phyloP scores from a whole-genome alignment of 2,797 vertebrate species.

The Momotus momota region DNA sequence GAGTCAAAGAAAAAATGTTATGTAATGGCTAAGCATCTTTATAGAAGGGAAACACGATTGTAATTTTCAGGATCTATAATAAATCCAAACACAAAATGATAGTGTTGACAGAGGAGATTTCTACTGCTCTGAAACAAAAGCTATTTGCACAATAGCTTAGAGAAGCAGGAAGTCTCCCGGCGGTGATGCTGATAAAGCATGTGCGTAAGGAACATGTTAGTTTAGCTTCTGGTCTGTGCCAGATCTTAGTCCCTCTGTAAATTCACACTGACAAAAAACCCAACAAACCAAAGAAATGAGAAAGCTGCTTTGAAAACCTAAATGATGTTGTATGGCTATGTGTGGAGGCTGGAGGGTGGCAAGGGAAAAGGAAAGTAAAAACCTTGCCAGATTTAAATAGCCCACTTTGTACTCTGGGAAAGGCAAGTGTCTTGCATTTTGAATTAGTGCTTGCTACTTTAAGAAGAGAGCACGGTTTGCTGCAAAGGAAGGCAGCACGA shows the following conservation, averaged over 20 bases:
- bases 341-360: not conserved
- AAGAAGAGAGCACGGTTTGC: not conserved
- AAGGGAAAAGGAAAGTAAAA: not conserved
- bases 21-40: not conserved
- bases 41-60: not conserved
- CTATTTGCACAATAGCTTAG: constrained; percentile 5
- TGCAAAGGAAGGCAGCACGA: not conserved
- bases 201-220: not conserved
- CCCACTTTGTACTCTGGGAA: not conserved
- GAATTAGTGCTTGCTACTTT: not conserved
- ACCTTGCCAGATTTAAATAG: not conserved
- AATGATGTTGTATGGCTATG: not conserved
- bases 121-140: not conserved
- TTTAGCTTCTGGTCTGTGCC: not conserved
- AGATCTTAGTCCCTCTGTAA: not conserved
- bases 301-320: not conserved
- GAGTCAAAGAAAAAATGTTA: not conserved
- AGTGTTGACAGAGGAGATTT: constrained; percentile 36
- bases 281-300: not conserved
- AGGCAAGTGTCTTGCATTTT: not conserved
- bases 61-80: not conserved
- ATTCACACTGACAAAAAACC: not conserved
- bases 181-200: not conserved
- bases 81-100: not conserved
- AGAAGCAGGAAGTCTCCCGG: not conserved